These are phyloP conservation scores for Heteromyza rotundicornis DNA, from an alignment of 2,888 invertebrate genomes.

Conservation along the genomic window DNA sequence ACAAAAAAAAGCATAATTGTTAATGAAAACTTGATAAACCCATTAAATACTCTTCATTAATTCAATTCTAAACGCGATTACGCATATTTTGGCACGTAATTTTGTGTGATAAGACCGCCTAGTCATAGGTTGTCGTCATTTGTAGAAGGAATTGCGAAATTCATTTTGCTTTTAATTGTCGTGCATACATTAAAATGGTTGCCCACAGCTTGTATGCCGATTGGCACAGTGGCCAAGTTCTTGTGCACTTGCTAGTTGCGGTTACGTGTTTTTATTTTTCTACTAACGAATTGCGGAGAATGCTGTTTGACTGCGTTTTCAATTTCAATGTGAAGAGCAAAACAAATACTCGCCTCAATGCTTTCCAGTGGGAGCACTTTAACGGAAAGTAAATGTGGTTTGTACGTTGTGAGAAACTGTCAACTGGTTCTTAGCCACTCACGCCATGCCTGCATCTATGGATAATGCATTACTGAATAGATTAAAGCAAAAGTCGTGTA, in stretches of 20 bases:
- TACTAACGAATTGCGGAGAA: background rate
- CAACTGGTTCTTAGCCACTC: too few species aligned
- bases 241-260: background rate
- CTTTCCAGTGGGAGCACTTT: too few species aligned
- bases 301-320: slow-evolving; percentile 11
- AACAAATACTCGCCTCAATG: slow-evolving; percentile 13
- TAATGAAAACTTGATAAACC: too few species aligned
- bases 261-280: slow-evolving; percentile 11
- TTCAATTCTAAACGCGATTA: too few species aligned
- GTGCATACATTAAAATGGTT: background rate
- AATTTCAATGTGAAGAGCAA: slow-evolving; percentile 33
- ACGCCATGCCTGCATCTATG: too few species aligned
- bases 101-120: background rate
- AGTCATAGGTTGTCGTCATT: too few species aligned
- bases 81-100: background rate
- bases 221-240: slow-evolving; percentile 13
- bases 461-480: too few species aligned
- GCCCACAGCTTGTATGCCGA: background rate
- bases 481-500: too few species aligned
- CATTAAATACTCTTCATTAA: too few species aligned
- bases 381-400: too few species aligned
- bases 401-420: too few species aligned
- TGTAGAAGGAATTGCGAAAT: background rate
- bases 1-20: too few species aligned
- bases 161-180: background rate